A percentile compares a stretch with the other conserved stretches of the same genome.
These are phyloP conservation scores for Passer domesticus DNA, from an alignment of 2,113 vertebrate species.

Conservation along the genomic window DNA sequence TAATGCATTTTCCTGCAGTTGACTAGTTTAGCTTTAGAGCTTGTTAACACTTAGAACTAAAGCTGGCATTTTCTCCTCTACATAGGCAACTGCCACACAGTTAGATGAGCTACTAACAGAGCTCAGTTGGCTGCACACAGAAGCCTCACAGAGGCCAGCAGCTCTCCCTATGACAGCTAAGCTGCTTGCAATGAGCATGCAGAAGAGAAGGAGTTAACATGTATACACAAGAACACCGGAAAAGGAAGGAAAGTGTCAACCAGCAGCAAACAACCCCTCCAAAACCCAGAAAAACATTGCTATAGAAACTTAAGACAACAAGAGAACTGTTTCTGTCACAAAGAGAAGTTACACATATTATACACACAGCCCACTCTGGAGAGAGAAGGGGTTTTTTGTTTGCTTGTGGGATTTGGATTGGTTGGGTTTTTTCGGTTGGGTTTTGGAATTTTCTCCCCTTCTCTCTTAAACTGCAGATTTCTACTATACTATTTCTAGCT, in stretches of 20 bases:
- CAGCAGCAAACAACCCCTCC: background rate
- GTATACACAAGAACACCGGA: background rate
- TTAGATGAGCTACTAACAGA: background rate
- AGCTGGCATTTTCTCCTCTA: background rate
- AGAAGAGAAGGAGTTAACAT: background rate
- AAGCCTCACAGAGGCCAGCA: background rate
- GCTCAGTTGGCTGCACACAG: background rate
- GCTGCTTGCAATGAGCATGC: background rate
- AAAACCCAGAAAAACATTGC: background rate
- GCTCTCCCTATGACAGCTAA: background rate
- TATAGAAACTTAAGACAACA: background rate
- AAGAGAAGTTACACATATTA: background rate
- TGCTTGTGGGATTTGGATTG: background rate
- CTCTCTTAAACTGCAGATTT: background rate
- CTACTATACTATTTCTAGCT: background rate
- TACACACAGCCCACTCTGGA: background rate
- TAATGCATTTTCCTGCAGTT: background rate
- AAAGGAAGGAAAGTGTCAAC: background rate
- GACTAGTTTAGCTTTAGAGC: background rate
- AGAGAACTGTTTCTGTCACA: background rate
- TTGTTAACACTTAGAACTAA: background rate
- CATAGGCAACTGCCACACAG: background rate
- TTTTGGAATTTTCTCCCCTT: background rate
- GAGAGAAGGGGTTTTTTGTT: accelerated
- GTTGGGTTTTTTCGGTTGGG: background rate